Conservation (phyloP, 2,797 vertebrate genomes). For the Sebastes kiyomatsui region DNA sequence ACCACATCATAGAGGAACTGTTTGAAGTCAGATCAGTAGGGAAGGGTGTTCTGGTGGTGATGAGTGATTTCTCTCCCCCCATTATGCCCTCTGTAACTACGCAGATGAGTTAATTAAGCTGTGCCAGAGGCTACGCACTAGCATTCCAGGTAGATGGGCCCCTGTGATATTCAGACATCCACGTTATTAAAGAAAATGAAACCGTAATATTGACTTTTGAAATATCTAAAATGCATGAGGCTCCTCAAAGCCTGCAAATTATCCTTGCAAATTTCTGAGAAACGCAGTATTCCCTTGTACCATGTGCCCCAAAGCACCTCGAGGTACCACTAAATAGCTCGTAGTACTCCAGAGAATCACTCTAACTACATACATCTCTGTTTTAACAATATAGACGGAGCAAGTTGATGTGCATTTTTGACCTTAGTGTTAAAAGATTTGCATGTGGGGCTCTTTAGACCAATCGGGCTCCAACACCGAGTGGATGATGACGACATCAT, state of each 20-base stretch:
- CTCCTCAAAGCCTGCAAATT: constrained; percentile 30
- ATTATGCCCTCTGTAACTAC: constrained; percentile 94
- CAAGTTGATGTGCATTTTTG: constrained; percentile 33
- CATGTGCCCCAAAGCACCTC: constrained; percentile 20
- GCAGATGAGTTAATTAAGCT: constrained; percentile 97
- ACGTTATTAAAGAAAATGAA: constrained; percentile 67
- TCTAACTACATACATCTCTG: not conserved
- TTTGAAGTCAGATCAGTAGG: constrained; percentile 69
- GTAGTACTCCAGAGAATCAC: constrained; percentile 6
- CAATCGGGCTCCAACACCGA: constrained; percentile 56
- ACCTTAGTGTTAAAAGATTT: constrained; percentile 38
- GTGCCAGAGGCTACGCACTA: constrained; percentile 90
- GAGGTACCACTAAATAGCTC: constrained; percentile 12
- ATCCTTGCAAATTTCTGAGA: constrained; percentile 15
- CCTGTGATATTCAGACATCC: constrained; percentile 61
- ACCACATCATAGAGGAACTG: constrained; percentile 45
- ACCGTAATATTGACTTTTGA: constrained; percentile 50
- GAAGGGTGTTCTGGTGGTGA: constrained; percentile 66
- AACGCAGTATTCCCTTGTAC: constrained; percentile 6
- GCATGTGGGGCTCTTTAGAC: constrained; percentile 45
- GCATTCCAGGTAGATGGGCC: constrained; percentile 89
- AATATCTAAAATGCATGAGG: constrained; percentile 36
- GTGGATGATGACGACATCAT: constrained; percentile 76
- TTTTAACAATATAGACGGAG: not conserved
- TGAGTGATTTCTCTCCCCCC: constrained; percentile 62